Conservation (phyloP, 1,140 invertebrate genomes). For the Harpegnathos saltator region DNA sequence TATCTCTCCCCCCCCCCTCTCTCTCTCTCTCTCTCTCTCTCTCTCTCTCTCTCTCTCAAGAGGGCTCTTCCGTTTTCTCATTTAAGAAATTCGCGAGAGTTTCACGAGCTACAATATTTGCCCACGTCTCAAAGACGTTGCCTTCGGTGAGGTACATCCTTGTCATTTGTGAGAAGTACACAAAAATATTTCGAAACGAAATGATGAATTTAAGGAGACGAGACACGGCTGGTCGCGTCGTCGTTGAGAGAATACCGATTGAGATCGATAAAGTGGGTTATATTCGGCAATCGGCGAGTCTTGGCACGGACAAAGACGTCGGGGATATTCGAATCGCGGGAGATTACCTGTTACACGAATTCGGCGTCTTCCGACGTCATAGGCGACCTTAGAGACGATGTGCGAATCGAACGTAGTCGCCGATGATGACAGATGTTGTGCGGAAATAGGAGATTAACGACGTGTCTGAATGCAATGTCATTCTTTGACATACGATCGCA, state of each 20-base stretch:
- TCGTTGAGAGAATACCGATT: background rate
- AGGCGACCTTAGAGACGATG: background rate
- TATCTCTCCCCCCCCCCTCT: no score
- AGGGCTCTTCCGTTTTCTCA: no score
- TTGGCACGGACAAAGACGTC: background rate
- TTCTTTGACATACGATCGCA: background rate
- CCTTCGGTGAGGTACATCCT: background rate
- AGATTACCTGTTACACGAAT: background rate
- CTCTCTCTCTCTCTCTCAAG: no score
- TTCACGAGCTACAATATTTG: background rate
- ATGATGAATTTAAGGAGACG: background rate
- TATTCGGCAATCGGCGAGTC: background rate
- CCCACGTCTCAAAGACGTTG: background rate
- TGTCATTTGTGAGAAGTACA: background rate
- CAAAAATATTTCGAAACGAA: background rate
- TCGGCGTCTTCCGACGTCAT: constrained; percentile 2
- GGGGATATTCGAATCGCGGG: background rate
- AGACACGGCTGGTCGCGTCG: no score
- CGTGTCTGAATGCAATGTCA: background rate
- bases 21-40: no score
- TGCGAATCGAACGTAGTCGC: background rate
- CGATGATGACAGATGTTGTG: background rate
- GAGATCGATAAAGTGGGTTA: background rate
- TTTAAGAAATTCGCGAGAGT: no score
- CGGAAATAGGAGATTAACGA: background rate